phyloP scores from a whole-genome alignment of 2,797 vertebrate genomes.

The Morus bassanus region DNA sequence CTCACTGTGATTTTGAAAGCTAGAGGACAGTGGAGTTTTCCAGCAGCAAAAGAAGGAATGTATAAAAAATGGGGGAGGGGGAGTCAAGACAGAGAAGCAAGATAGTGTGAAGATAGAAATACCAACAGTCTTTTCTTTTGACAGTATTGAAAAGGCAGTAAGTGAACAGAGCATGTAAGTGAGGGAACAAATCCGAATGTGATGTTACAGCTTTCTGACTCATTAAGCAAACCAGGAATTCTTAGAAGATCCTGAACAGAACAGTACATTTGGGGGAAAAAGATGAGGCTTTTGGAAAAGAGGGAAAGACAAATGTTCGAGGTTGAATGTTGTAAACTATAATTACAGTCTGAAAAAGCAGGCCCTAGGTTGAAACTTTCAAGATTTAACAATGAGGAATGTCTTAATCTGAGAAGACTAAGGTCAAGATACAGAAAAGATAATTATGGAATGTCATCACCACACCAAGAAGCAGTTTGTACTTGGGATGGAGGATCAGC shows the following conservation, averaged over 20 bases:
- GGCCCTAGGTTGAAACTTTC: neutral
- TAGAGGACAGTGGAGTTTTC: neutral
- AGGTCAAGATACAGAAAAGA: neutral
- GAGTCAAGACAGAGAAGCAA: neutral
- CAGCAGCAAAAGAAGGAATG: neutral
- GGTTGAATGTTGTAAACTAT: neutral
- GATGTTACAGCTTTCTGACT: neutral
- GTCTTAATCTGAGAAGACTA: neutral
- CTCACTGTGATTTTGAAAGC: neutral
- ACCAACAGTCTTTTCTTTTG: neutral
- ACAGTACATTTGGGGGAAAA: neutral
- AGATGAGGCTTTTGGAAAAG: neutral
- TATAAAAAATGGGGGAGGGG: neutral
- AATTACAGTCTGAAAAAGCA: neutral
- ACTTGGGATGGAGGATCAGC: neutral
- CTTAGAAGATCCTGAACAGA: neutral
- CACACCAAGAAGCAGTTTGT: neutral
- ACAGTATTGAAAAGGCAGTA: neutral
- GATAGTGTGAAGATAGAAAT: neutral
- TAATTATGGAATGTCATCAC: neutral
- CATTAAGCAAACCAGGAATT: neutral
- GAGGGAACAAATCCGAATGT: neutral
- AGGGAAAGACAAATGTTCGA: neutral
- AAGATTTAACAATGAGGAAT: neutral
- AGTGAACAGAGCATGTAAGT: neutral